Conservation (phyloP, 2,113 vertebrate genomes). For the Delphinapterus leucas region DNA sequence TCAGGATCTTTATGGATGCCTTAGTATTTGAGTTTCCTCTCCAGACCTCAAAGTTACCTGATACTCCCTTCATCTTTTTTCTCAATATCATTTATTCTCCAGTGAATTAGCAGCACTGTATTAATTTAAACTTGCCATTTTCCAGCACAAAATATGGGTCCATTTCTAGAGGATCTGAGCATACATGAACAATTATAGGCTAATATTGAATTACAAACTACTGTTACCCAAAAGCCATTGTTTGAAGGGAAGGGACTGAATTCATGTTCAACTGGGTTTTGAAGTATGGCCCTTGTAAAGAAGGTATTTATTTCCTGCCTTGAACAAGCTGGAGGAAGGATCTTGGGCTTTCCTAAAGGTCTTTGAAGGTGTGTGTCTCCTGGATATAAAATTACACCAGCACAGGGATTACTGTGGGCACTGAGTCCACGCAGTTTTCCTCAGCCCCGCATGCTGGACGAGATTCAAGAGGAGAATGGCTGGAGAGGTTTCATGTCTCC, state of each 20-base stretch:
- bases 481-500: neutral
- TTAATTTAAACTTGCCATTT: slow-evolving; percentile 30
- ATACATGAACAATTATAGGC: neutral
- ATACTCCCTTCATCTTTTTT: neutral
- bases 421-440: neutral
- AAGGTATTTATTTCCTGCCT: neutral
- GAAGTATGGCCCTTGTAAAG: neutral
- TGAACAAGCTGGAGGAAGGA: neutral
- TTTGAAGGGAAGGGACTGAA: neutral
- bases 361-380: neutral
- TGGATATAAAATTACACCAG: neutral
- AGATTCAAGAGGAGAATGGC: neutral
- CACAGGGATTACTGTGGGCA: neutral
- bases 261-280: neutral
- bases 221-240: neutral
- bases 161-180: neutral
- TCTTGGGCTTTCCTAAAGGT: neutral
- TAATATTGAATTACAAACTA: neutral
- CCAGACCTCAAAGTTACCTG: neutral
- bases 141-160: neutral
- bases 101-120: neutral
- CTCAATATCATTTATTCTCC: neutral
- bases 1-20: neutral
- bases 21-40: neutral
- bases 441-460: neutral